A percentile compares a stretch with the other conserved stretches of the same genome.
phyloP scores from a whole-genome alignment of 2,797 vertebrate genomes.

The Tenualosa thibaudeaui region DNA sequence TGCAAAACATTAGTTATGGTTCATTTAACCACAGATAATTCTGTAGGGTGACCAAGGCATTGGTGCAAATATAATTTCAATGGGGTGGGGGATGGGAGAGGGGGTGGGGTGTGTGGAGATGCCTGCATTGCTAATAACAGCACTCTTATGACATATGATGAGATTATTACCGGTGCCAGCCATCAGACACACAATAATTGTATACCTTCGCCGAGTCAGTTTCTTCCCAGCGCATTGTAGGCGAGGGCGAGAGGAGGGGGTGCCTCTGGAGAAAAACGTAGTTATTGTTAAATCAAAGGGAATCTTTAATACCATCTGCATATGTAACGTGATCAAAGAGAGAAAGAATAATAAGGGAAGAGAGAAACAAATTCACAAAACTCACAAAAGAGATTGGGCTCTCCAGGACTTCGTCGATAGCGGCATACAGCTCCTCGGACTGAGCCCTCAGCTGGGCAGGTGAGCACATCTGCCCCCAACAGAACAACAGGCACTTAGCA shows the following conservation, averaged over 20 bases:
- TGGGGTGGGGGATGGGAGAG: neutral
- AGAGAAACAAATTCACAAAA: constrained; percentile 20
- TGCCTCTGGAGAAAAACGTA: neutral
- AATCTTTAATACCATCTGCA: constrained; percentile 8
- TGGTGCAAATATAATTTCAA: neutral
- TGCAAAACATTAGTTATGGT: neutral
- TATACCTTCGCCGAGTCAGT: constrained; percentile 49
- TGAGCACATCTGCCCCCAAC: constrained; percentile 81
- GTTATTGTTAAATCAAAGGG: constrained; percentile 16
- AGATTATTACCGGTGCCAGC: neutral
- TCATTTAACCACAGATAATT: neutral
- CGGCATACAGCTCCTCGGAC: constrained; percentile 90
- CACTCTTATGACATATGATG: neutral
- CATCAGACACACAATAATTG: constrained; percentile 78
- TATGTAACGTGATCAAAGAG: neutral
- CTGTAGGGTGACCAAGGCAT: neutral
- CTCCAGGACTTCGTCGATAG: constrained; percentile 89
- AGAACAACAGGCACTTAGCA: neutral
- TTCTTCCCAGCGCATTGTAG: neutral
- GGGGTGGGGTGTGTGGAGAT: neutral
- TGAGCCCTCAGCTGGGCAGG: constrained; percentile 90
- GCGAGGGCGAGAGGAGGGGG: neutral
- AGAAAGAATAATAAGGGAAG: neutral
- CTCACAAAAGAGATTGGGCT: constrained; percentile 78
- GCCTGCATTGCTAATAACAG: neutral